These are phyloP conservation scores for Psittacula derbiana DNA, from an alignment of 2,797 vertebrate genomes.

Conservation along the genomic window DNA sequence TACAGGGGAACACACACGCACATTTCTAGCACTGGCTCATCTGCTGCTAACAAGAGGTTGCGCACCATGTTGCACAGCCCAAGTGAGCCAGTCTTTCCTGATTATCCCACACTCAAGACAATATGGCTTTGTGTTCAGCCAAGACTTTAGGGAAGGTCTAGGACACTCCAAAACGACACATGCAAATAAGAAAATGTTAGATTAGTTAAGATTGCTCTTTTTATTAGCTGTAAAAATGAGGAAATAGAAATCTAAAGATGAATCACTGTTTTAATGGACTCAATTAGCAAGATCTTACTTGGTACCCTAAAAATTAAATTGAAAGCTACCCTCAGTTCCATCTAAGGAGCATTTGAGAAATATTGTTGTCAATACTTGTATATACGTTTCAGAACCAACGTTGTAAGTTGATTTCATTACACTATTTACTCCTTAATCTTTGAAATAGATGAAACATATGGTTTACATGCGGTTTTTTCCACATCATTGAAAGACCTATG, in stretches of 20 bases:
- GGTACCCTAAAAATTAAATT: not conserved
- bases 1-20: not conserved
- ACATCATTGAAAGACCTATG: not conserved
- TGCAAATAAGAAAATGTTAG: not conserved
- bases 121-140: not conserved
- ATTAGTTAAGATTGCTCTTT: not conserved
- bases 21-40: not conserved
- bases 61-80: fast-evolving
- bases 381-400: not conserved
- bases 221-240: not conserved
- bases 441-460: constrained; percentile 4
- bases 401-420: not conserved
- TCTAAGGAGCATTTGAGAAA: not conserved
- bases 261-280: not conserved
- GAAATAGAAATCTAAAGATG: not conserved
- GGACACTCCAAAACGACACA: not conserved
- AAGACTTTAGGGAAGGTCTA: not conserved
- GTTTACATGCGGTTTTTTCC: not conserved
- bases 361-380: not conserved
- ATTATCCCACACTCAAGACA: not conserved
- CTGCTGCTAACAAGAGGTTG: not conserved
- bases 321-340: not conserved
- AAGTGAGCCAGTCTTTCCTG: not conserved
- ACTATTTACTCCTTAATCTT: not conserved
- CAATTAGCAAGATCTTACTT: not conserved